These are phyloP conservation scores for Melinopterus prodromus DNA, from an alignment of 2,888 invertebrate species.

Conservation along the genomic window DNA sequence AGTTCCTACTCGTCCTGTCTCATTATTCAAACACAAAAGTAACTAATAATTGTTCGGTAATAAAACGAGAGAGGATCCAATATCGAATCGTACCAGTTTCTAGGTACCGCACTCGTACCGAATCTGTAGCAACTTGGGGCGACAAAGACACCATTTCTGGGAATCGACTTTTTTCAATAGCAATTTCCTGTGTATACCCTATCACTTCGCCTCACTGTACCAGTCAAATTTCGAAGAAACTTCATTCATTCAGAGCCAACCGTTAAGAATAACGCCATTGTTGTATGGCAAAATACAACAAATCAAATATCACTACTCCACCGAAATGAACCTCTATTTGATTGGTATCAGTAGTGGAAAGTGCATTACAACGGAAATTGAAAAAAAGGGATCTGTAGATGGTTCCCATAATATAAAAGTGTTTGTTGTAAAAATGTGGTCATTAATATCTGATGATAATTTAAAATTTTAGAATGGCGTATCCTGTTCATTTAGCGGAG, in stretches of 20 bases:
- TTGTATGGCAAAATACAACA: not conserved
- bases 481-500: no score
- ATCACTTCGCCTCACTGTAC: conserved; percentile 4
- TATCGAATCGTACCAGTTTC: not conserved
- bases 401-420: not conserved
- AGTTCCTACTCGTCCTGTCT: not conserved
- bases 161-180: not conserved
- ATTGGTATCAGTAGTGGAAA: not conserved
- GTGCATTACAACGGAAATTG: not conserved
- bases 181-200: not conserved
- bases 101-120: not conserved
- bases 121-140: not conserved
- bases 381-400: not conserved
- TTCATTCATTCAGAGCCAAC: not conserved
- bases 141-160: not conserved
- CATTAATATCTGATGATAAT: no score
- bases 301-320: not conserved
- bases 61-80: not conserved
- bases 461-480: no score
- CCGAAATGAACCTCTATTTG: not conserved
- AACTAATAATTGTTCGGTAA: not conserved
- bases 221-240: not conserved
- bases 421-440: not conserved
- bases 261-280: not conserved
- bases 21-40: not conserved